A percentile compares a stretch with the other conserved stretches of the same genome.
These are phyloP conservation scores for Sciurus vulgaris DNA, from an alignment of 2,797 vertebrate species.

Conservation along the genomic window DNA sequence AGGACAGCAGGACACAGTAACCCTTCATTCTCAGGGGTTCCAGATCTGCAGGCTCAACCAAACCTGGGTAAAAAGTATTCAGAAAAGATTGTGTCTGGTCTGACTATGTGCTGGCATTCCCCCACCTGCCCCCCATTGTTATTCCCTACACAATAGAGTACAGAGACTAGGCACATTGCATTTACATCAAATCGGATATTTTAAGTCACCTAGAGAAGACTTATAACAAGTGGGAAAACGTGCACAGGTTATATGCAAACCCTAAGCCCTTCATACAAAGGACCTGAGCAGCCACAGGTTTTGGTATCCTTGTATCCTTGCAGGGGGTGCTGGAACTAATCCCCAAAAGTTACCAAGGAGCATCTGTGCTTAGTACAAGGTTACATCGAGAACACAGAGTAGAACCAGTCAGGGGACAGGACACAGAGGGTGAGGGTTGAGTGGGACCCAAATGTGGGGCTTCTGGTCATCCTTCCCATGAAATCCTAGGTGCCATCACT, in stretches of 20 bases:
- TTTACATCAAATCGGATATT: neutral
- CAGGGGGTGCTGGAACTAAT: neutral
- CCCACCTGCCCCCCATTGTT: too few species aligned
- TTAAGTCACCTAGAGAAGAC: neutral
- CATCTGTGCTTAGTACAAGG: neutral
- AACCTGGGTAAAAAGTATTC: neutral
- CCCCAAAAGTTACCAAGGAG: neutral
- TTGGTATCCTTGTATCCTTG: neutral
- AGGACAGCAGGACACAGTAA: neutral
- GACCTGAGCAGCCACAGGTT: neutral
- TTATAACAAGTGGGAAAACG: neutral
- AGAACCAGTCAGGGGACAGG: neutral
- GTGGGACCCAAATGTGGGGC: neutral
- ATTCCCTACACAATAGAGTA: neutral
- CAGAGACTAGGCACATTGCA: neutral
- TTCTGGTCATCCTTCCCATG: rapidly evolving
- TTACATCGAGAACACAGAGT: neutral
- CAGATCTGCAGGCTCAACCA: neutral
- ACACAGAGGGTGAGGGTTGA: rapidly evolving
- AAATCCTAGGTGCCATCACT: rapidly evolving
- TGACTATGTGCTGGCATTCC: neutral
- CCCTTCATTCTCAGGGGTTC: neutral
- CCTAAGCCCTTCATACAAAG: neutral
- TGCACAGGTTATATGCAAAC: neutral
- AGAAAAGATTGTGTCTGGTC: neutral